Evolutionary conservation across 2,888 invertebrate genomes (phyloP), one percentile per base, ranked within the genome.

Genomic region (Isotomurus palustris): DNA sequence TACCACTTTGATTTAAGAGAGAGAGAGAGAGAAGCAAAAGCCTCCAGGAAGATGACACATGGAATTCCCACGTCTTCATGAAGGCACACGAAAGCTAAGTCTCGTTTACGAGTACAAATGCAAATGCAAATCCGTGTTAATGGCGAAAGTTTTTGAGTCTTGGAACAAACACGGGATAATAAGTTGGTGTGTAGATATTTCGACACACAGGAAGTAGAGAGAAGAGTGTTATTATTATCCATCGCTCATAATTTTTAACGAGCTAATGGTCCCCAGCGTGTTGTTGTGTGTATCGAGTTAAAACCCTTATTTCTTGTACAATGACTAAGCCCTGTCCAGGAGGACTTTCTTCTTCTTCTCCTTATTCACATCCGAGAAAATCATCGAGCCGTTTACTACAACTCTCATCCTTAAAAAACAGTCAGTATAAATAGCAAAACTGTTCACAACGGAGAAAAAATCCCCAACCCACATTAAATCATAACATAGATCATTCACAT

Each of bases 201-300:
- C n/a, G n/a, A n/a, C n/a, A 21, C 35, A 62, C 58, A 58, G 58
- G 62, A 58, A 62, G 58, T 58, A 53, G 38, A 55, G 56, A 58
- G 48, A 53, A 32, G 12, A 12, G 8, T 32, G 58, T 62, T 58
- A 55, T 62, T 55, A 58, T 58, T 53, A 56, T 55, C 54, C 55
- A 62, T 58, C 49, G 36, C 56, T 62, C 62, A 62, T 62, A 58
- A 62, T 62, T 62, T 61, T 62, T 62, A 62, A 62, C 62, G 58
- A 62, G 62, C n/a, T 36, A 38, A 38, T 35, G 51, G 51, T 36
- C 57, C 49, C 54, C 45, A 32, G 40, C 17, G 41, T 40, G 47
- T 47, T 47, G 47, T 47, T 27, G 14, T 29, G 47, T 24, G 21
- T 5, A 22, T 5, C 8, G 21, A 43, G 43, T 43, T 10, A 43